Evolutionary conservation across 2,797 vertebrate species (phyloP).

Genomic region (Halcyon badia): DNA sequence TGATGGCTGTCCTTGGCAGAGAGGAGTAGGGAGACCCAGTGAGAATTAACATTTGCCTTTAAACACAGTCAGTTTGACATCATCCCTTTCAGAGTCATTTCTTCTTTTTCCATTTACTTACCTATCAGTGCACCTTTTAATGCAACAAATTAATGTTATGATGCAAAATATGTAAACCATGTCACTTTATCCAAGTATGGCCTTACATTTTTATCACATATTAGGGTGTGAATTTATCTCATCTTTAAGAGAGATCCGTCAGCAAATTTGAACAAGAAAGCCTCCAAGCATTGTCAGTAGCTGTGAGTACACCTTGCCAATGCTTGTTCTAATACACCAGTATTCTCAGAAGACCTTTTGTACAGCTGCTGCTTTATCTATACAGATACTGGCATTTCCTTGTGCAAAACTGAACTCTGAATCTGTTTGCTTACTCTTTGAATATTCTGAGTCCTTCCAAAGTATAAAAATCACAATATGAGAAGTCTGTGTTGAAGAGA

Average conservation of each 20-base stretch:
- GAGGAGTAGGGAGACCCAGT: not conserved
- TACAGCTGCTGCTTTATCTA: not conserved
- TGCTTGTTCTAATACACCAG: not conserved
- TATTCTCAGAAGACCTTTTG: not conserved
- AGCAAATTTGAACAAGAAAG: slow-evolving; percentile 27
- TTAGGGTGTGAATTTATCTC: not conserved
- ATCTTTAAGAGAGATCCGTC: not conserved
- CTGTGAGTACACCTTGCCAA: not conserved
- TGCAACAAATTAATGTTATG: not conserved
- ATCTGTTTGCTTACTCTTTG: not conserved
- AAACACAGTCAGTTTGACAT: not conserved
- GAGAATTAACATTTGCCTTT: not conserved
- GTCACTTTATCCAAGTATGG: not conserved
- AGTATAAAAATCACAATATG: not conserved
- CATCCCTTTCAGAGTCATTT: not conserved
- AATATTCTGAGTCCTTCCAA: not conserved
- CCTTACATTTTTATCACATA: not conserved
- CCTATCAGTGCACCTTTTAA: not conserved
- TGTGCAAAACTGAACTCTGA: not conserved
- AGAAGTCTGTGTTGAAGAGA: not conserved
- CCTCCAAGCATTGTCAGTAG: not conserved
- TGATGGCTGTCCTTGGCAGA: not conserved
- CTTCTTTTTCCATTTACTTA: not conserved
- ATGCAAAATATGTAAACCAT: not conserved
- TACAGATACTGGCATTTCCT: not conserved